Percentiles rank a stretch among this genome's conserved stretches.
Conservation (phyloP, 2,888 invertebrate species). For the Prosopocoilus inquinatus region DNA sequence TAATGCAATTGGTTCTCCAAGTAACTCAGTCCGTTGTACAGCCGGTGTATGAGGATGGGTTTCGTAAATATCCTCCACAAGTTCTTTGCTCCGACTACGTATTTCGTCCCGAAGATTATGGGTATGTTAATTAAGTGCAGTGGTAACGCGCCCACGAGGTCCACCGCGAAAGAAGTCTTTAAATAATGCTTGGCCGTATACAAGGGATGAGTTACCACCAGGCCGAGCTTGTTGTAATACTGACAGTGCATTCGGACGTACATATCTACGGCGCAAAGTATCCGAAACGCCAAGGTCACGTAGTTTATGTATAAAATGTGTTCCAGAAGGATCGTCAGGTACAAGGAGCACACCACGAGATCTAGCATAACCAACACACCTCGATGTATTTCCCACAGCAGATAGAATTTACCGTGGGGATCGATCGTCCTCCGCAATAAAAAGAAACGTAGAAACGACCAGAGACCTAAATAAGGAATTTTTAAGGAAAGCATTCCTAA, state of each 20-base stretch:
- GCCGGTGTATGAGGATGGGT: constrained; percentile 10
- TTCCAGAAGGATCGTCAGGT: neutral
- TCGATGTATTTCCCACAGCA: constrained; percentile 22
- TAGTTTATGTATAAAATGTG: neutral
- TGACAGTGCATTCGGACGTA: constrained; percentile 31
- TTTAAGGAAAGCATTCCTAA: too few species aligned
- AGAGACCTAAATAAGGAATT: constrained; percentile 18
- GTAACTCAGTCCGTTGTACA: constrained; percentile 4
- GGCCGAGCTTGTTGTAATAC: constrained; percentile 30
- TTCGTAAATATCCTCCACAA: neutral
- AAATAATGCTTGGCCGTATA: constrained; percentile 31
- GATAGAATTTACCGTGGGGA: constrained; percentile 19
- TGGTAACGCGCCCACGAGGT: constrained; percentile 14
- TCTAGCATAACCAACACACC: constrained; percentile 4
- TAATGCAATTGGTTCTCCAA: constrained; percentile 7
- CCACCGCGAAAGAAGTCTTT: constrained; percentile 18
- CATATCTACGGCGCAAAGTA: constrained; percentile 15
- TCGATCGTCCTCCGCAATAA: constrained; percentile 15
- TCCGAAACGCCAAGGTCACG: neutral
- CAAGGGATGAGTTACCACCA: constrained; percentile 29
- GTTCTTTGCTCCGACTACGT: neutral
- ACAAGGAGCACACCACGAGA: neutral
- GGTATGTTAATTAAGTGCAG: neutral
- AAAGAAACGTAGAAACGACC: constrained; percentile 19
- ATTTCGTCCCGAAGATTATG: constrained; percentile 5